Evolutionary conservation across 2,888 invertebrate species (phyloP).

Genomic region (Pseudeuparius sepicola): DNA sequence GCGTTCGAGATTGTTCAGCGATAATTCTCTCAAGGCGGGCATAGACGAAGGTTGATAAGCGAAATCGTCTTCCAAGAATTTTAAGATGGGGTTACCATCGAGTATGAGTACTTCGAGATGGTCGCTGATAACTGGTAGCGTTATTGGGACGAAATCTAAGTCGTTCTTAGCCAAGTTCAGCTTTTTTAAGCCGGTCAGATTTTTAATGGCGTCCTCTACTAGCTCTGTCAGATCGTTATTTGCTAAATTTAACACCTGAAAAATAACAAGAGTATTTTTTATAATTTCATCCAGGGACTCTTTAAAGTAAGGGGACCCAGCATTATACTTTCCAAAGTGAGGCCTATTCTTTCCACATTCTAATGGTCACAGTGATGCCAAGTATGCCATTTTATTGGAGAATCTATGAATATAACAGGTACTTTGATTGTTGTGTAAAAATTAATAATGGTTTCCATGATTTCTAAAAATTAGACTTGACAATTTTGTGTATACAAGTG

Average conservation of each 20-base stretch:
- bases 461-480: no score
- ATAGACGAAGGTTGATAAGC: constrained; percentile 28
- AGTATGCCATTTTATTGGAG: no score
- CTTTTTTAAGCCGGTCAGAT: constrained; percentile 42
- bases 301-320: no score
- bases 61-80: background rate
- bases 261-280: no score
- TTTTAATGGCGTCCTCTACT: constrained; percentile 44
- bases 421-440: no score
- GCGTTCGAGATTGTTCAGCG: constrained; percentile 49
- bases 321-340: no score
- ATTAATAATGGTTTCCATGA: no score
- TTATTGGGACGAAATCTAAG: constrained; percentile 48
- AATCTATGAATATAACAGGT: no score
- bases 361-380: no score
- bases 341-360: no score
- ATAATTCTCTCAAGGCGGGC: constrained; percentile 43
- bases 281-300: no score
- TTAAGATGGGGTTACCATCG: constrained; percentile 50
- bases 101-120: constrained; percentile 49
- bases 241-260: constrained; percentile 35
- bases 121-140: constrained; percentile 44
- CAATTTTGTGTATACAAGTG: no score
- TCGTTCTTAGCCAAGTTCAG: constrained; percentile 52
- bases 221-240: constrained; percentile 49